Percentiles rank a stretch among this genome's conserved stretches.
These are phyloP conservation scores for Myotis davidii DNA, from an alignment of 2,113 vertebrate species.

Conservation along the genomic window DNA sequence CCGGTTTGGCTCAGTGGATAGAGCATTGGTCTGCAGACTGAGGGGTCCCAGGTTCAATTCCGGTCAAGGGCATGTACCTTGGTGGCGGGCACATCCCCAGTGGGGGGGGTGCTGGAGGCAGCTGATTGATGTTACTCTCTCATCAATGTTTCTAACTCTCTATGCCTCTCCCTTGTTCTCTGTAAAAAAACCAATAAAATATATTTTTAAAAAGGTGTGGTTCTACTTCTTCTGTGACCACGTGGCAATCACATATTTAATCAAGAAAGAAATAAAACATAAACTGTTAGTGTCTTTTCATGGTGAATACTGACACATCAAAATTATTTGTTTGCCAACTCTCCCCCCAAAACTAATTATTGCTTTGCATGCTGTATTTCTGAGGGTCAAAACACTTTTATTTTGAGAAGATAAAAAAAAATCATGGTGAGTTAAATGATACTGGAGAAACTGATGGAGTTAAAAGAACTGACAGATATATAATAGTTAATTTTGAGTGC, in stretches of 20 bases:
- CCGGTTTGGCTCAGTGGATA: too few relatives aligned
- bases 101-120: too few relatives aligned
- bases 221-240: neutral
- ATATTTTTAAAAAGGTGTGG: neutral
- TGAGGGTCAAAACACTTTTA: neutral
- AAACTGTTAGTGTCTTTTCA: neutral
- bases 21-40: too few relatives aligned
- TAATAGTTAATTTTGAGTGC: neutral
- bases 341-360: fast-evolving
- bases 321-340: neutral
- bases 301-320: neutral
- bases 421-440: neutral
- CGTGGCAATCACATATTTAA: neutral
- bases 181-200: too few relatives aligned
- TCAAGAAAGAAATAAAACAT: neutral
- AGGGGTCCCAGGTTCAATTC: too few relatives aligned
- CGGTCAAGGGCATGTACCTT: too few relatives aligned
- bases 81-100: too few relatives aligned
- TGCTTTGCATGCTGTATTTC: neutral
- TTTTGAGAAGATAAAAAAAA: neutral
- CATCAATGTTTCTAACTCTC: too few relatives aligned
- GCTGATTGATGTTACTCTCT: too few relatives aligned
- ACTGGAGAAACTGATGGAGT: neutral
- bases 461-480: neutral
- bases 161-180: too few relatives aligned